Percentiles rank a stretch among this genome's conserved stretches.
Evolutionary conservation across 2,888 invertebrate genomes (phyloP).

Genomic region (Ectemnius cavifrons): DNA sequence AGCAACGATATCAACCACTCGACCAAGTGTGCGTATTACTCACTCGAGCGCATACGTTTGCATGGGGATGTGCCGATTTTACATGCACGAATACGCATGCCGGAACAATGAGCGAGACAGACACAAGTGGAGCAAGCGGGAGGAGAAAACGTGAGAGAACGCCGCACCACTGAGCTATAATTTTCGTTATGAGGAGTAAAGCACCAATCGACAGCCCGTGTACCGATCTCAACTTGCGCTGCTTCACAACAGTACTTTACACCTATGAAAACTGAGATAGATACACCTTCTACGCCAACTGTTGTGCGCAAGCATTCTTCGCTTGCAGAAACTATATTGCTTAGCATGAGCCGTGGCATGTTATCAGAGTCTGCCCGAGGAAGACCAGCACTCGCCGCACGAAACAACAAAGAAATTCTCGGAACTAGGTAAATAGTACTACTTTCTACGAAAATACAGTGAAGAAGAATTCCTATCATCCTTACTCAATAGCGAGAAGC

Average conservation of each 20-base stretch:
- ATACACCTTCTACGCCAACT: not conserved
- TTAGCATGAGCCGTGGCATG: not conserved
- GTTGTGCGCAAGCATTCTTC: no score
- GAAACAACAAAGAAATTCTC: no score
- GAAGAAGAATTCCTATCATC: not conserved
- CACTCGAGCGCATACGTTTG: not conserved
- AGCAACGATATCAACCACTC: slow-evolving; percentile 30
- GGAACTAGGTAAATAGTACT: no score
- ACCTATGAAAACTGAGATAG: slow-evolving; percentile 12
- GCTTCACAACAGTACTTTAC: slow-evolving; percentile 27
- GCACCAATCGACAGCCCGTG: slow-evolving; percentile 71
- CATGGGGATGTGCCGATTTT: not conserved
- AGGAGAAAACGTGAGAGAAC: slow-evolving; percentile 68
- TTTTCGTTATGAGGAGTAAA: slow-evolving; percentile 65
- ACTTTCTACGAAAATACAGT: no score
- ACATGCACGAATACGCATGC: not conserved
- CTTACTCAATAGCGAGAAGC: not conserved
- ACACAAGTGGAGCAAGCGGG: not conserved
- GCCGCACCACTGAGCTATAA: slow-evolving; percentile 63
- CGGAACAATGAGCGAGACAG: not conserved
- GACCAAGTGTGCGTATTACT: not conserved
- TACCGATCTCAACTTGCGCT: slow-evolving; percentile 64
- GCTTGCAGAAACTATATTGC: not conserved
- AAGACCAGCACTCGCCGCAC: no score
- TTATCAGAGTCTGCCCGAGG: no score